phyloP scores from a whole-genome alignment of 2,113 vertebrate genomes.

The Syngnathus floridae region DNA sequence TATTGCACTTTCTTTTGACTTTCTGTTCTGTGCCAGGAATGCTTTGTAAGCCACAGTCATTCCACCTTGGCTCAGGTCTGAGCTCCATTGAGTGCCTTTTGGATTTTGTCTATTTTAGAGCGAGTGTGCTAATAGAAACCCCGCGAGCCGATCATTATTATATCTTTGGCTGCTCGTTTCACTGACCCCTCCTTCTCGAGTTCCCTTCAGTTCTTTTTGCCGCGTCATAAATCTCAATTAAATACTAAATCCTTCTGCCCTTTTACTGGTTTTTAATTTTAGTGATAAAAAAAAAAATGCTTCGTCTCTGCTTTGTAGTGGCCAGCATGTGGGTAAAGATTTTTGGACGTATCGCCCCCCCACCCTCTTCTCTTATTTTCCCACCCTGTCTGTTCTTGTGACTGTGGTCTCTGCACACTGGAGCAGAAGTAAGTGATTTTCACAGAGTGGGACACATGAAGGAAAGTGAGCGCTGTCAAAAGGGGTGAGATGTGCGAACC shows the following conservation, averaged over 20 bases:
- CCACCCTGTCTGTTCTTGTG: constrained; percentile 30
- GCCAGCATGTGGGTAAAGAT: constrained; percentile 20
- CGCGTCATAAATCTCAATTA: constrained; percentile 24
- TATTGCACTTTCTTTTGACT: not conserved
- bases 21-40: not conserved
- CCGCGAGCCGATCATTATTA: constrained; percentile 44
- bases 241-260: constrained; percentile 15
- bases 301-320: not conserved
- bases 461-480: not conserved
- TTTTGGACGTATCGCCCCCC: constrained; percentile 9
- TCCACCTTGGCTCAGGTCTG: not conserved
- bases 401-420: constrained; percentile 53
- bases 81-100: not conserved
- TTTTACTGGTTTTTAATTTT: constrained; percentile 7
- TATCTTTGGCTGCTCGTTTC: constrained; percentile 61
- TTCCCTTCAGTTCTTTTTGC: constrained; percentile 24
- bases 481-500: not conserved
- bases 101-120: not conserved
- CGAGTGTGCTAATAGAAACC: not conserved
- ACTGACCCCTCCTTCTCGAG: constrained; percentile 56
- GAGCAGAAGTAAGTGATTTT: constrained; percentile 57
- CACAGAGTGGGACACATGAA: constrained; percentile 33
- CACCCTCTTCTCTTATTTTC: constrained; percentile 27
- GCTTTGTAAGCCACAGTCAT: not conserved
- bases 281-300: not conserved